These are phyloP conservation scores for Drosophila ohnishii DNA, from an alignment of 1,140 invertebrate genomes.

Conservation along the genomic window DNA sequence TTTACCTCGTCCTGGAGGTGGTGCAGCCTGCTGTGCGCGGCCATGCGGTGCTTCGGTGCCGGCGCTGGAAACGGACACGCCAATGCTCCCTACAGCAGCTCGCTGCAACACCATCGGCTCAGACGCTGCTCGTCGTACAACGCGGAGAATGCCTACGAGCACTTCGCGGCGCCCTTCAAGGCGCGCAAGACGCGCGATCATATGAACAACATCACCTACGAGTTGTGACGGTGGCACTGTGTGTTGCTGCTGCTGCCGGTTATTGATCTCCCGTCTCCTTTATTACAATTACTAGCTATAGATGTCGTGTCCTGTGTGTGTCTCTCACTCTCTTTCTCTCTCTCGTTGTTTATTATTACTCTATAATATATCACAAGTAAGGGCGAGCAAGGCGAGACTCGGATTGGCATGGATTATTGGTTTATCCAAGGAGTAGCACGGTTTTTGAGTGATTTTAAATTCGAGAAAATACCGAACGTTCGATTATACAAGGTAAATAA, in stretches of 20 bases:
- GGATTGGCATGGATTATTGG: slow-evolving; percentile 22
- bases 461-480: slow-evolving; percentile 49
- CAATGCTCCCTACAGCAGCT: slow-evolving; percentile 72
- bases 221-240: slow-evolving; percentile 79
- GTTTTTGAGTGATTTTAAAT: slow-evolving; percentile 79
- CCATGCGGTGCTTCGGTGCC: slow-evolving; percentile 82
- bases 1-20: slow-evolving; percentile 81
- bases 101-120: slow-evolving; percentile 66
- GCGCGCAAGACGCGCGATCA: slow-evolving; percentile 79
- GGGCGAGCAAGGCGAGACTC: slow-evolving; percentile 35
- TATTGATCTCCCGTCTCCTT: slow-evolving; percentile 77
- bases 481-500: slow-evolving; percentile 44
- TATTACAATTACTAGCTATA: slow-evolving; percentile 78
- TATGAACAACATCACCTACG: slow-evolving; percentile 82
- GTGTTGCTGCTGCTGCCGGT: slow-evolving; percentile 55
- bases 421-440: slow-evolving; percentile 62
- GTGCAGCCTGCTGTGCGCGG: slow-evolving; percentile 79
- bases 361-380: slow-evolving; percentile 33
- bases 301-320: slow-evolving; percentile 64
- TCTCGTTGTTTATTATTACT: slow-evolving; percentile 63
- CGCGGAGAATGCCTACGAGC: slow-evolving; percentile 76
- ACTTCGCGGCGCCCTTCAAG: slow-evolving; percentile 77
- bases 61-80: slow-evolving; percentile 57
- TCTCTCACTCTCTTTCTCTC: slow-evolving; percentile 46
- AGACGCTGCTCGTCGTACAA: slow-evolving; percentile 76